A percentile compares a stretch with the other conserved stretches of the same genome.
Conservation (phyloP, 2,888 invertebrate genomes). For the Notodonta dromedarius region DNA sequence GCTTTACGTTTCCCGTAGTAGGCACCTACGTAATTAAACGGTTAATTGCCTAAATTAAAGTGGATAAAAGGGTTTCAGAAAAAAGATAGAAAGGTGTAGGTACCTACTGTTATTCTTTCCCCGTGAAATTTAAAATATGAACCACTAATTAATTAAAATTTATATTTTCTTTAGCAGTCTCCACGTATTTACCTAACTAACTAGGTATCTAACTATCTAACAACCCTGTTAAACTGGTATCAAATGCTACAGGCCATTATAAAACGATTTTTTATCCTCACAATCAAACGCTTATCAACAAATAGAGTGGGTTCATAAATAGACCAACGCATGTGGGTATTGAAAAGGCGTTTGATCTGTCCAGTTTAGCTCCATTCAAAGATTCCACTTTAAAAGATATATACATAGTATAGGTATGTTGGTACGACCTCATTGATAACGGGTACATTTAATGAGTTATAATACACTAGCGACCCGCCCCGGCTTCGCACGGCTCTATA, state of each 20-base stretch:
- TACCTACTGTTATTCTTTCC: no score
- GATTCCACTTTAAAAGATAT: neutral
- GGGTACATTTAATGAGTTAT: neutral
- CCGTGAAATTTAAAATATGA: no score
- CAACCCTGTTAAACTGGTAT: conserved; percentile 9
- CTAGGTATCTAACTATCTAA: neutral
- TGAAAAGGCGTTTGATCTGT: conserved; percentile 5
- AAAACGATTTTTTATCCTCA: conserved; percentile 47
- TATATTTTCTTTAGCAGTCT: no score
- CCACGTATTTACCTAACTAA: no score
- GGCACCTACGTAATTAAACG: no score
- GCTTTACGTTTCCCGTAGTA: no score
- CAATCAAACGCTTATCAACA: conserved; percentile 33
- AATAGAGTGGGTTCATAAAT: conserved; percentile 13
- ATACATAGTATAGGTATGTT: neutral
- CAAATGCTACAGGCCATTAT: conserved; percentile 40
- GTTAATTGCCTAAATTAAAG: no score
- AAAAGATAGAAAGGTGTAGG: no score
- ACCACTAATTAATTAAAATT: no score
- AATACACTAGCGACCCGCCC: no score
- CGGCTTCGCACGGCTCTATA: no score
- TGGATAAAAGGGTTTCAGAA: no score
- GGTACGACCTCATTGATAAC: neutral
- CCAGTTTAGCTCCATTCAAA: neutral
- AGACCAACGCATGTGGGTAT: conserved; percentile 6